These are phyloP conservation scores for Camponotus fellah DNA, from an alignment of 2,888 invertebrate species.

Conservation along the genomic window DNA sequence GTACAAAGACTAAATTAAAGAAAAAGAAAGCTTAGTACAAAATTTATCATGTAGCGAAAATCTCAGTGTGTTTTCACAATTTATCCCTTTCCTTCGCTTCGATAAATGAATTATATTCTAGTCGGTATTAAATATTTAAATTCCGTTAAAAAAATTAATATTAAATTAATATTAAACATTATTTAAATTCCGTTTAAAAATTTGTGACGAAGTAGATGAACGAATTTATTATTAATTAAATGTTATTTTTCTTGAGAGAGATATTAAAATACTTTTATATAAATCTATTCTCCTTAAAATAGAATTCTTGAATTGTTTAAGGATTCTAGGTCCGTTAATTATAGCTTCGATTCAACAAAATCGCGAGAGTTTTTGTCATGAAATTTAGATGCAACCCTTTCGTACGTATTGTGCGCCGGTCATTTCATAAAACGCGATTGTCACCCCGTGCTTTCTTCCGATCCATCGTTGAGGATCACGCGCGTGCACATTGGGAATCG, in stretches of 20 bases:
- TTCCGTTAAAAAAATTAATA: background rate
- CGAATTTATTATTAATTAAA: background rate
- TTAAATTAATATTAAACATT: background rate
- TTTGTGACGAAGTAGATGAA: background rate
- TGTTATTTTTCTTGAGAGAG: background rate
- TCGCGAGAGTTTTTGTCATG: slow-evolving; percentile 1
- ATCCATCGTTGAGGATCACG: slow-evolving; percentile 58
- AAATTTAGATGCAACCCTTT: slow-evolving; percentile 33
- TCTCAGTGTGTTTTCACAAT: background rate
- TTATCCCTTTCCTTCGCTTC: background rate
- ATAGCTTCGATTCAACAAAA: slow-evolving; percentile 4
- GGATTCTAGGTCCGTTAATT: background rate
- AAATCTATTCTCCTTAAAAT: background rate
- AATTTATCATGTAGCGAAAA: background rate
- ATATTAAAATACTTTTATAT: background rate
- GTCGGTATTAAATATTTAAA: slow-evolving; percentile 1
- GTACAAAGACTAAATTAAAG: no score
- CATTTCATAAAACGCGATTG: slow-evolving; percentile 32
- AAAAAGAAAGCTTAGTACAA: background rate
- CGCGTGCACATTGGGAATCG: slow-evolving; percentile 64
- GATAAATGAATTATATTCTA: background rate
- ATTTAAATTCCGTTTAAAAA: background rate
- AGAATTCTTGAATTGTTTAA: background rate
- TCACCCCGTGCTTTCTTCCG: slow-evolving; percentile 45
- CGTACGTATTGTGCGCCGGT: slow-evolving; percentile 27